Percentiles rank a stretch among this genome's conserved stretches.
Evolutionary conservation across 2,113 vertebrate species (phyloP).

Genomic region (Lontra canadensis): DNA sequence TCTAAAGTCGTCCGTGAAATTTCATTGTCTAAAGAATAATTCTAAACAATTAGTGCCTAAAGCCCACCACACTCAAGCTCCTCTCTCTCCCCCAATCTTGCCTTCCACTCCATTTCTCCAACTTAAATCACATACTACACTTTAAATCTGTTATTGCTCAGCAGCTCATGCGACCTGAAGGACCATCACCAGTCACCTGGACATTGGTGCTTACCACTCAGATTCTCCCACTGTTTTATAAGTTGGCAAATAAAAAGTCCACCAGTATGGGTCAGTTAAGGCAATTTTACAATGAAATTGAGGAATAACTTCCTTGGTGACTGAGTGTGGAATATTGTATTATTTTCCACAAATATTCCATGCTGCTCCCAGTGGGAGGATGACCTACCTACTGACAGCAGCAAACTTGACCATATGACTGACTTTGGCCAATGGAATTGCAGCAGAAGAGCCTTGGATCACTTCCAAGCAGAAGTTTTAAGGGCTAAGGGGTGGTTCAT

Average conservation of each 20-base stretch:
- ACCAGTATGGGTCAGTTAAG: not conserved
- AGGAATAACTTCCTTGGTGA: not conserved
- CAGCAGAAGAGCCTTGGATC: not conserved
- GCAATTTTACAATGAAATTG: not conserved
- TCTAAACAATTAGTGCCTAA: not conserved
- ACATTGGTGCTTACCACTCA: not conserved
- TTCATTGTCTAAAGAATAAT: not conserved
- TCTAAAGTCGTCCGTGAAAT: not conserved
- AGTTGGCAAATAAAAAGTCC: not conserved
- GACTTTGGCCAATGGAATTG: not conserved
- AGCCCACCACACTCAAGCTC: not conserved
- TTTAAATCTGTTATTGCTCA: not conserved
- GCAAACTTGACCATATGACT: not conserved
- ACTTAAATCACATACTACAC: not conserved
- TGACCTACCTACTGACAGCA: not conserved
- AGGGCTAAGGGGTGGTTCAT: not conserved
- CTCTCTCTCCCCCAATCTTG: not conserved
- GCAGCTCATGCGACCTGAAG: not conserved
- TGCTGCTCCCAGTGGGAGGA: not conserved
- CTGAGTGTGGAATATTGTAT: not conserved
- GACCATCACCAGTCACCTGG: not conserved
- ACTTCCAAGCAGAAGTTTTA: not conserved
- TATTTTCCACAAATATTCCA: not conserved
- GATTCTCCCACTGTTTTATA: not conserved
- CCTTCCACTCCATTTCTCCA: not conserved